Conservation (phyloP, 2,113 vertebrate species). For the Pongo abelii region DNA sequence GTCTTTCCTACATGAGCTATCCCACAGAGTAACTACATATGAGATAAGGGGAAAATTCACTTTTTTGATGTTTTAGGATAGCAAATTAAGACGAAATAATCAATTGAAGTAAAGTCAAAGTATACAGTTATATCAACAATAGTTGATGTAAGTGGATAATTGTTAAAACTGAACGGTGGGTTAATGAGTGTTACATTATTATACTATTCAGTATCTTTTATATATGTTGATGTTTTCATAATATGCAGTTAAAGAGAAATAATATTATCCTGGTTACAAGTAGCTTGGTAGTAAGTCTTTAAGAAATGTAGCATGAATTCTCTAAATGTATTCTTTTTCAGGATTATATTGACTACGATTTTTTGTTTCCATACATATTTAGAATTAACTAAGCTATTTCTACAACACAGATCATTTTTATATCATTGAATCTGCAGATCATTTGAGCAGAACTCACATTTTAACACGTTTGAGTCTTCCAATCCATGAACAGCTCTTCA, state of each 20-base stretch:
- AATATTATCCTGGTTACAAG: not conserved
- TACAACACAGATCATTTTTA: not conserved
- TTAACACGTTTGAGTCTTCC: not conserved
- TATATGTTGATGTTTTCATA: not conserved
- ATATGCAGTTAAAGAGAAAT: not conserved
- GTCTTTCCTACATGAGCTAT: not conserved
- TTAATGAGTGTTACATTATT: not conserved
- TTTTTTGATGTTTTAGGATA: not conserved
- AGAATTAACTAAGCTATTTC: slow-evolving; percentile 20
- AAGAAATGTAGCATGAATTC: not conserved
- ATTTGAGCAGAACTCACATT: not conserved
- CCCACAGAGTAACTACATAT: not conserved
- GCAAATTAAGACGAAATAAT: slow-evolving; percentile 15
- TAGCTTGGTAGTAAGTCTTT: not conserved
- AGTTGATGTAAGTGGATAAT: not conserved
- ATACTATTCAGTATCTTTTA: not conserved
- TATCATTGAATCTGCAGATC: not conserved
- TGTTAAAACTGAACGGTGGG: not conserved
- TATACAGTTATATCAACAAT: not conserved
- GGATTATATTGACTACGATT: not conserved
- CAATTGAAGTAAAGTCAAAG: not conserved
- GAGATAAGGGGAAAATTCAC: not conserved
- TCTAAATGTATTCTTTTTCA: not conserved
- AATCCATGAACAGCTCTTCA: not conserved
- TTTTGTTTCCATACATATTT: not conserved